phyloP scores from a whole-genome alignment of 2,797 vertebrate genomes.

The Ceryle rudis region DNA sequence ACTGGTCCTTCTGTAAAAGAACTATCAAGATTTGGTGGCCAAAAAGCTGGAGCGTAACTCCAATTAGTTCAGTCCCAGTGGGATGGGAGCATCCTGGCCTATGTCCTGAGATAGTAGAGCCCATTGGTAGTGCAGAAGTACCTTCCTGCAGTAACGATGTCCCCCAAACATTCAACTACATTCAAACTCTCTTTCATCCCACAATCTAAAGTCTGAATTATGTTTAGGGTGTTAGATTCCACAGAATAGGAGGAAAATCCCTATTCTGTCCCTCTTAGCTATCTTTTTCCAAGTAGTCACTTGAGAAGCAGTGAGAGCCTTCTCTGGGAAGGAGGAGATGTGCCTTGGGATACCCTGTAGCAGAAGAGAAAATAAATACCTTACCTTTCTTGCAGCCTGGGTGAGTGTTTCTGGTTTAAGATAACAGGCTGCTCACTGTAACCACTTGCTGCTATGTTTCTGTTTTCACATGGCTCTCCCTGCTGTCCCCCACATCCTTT shows the following conservation, averaged over 20 bases:
- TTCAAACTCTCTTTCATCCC: neutral
- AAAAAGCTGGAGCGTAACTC: neutral
- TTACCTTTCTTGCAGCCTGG: neutral
- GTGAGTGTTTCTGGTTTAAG: neutral
- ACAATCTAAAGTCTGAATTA: neutral
- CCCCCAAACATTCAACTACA: neutral
- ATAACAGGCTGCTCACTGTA: neutral
- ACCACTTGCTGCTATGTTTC: neutral
- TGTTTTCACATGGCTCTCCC: neutral
- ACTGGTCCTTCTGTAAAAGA: neutral
- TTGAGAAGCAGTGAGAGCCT: neutral
- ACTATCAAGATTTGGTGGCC: neutral
- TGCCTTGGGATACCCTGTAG: neutral
- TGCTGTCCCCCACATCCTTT: neutral
- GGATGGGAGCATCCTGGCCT: neutral
- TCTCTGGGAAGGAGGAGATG: neutral
- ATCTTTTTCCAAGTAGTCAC: neutral
- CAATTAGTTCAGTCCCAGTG: neutral
- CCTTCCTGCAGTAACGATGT: neutral
- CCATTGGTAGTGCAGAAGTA: neutral
- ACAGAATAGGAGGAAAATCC: neutral
- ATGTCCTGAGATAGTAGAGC: neutral
- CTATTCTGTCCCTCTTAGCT: neutral
- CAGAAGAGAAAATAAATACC: neutral
- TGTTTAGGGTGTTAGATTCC: neutral